Conservation (phyloP, 2,113 vertebrate genomes). For the Poeciliopsis turrubarensis region DNA sequence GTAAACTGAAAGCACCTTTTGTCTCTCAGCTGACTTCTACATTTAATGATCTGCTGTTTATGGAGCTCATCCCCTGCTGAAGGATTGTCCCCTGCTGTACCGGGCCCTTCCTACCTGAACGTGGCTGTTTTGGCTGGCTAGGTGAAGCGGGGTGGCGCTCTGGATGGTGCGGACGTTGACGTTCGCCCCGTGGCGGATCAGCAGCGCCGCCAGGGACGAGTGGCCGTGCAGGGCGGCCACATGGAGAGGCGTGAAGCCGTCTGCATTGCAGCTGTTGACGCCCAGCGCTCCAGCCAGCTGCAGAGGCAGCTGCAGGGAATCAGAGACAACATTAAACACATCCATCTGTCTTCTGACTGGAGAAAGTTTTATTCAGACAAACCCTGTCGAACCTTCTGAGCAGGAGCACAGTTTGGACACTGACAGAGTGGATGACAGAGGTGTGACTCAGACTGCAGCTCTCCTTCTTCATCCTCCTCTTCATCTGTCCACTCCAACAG, state of each 20-base stretch:
- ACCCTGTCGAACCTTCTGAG: constrained; percentile 84
- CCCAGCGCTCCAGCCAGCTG: constrained; percentile 79
- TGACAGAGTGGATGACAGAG: constrained; percentile 96
- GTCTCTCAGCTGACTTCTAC: no score
- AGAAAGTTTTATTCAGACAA: neutral
- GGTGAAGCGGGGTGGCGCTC: constrained; percentile 87
- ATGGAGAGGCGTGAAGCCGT: constrained; percentile 86
- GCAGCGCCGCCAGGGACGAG: constrained; percentile 74
- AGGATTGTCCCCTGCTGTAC: no score
- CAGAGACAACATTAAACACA: neutral
- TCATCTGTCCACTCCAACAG: constrained; percentile 93
- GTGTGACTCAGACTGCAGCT: constrained; percentile 57
- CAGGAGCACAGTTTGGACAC: constrained; percentile 87
- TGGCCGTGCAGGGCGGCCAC: constrained; percentile 89
- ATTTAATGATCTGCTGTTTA: no score
- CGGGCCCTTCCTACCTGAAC: constrained; percentile 77
- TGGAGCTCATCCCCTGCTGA: no score
- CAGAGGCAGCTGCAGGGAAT: constrained; percentile 62
- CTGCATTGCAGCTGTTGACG: constrained; percentile 85
- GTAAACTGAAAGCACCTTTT: no score
- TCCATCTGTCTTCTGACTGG: neutral
- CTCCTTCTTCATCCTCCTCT: constrained; percentile 78
- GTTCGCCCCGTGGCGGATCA: constrained; percentile 85
- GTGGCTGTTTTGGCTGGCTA: constrained; percentile 91
- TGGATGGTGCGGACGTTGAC: constrained; percentile 78